phyloP scores from a whole-genome alignment of 2,113 vertebrate species.

The Ranitomeya imitator region DNA sequence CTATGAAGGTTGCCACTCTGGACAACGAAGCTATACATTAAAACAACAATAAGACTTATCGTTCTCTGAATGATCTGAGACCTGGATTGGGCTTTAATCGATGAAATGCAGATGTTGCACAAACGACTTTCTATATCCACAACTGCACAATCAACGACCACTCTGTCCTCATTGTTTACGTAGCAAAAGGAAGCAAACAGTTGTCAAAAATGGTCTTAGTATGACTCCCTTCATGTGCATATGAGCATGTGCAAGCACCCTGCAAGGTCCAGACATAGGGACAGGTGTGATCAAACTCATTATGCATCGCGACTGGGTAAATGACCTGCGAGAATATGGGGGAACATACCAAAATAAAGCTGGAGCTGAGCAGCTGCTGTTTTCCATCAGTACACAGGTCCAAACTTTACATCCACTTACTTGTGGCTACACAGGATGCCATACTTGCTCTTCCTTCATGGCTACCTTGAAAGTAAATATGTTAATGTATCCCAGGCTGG shows the following conservation, averaged over 20 bases:
- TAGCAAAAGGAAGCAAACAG: no score
- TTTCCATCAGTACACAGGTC: not conserved
- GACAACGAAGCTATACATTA: no score
- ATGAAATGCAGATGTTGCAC: not conserved
- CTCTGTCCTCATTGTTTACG: no score
- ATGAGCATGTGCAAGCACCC: not conserved
- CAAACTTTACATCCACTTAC: not conserved
- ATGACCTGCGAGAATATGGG: not conserved
- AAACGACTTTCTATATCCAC: not conserved
- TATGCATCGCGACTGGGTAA: not conserved
- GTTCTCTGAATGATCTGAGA: not conserved
- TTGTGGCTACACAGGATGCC: not conserved
- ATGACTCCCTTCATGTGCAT: not conserved
- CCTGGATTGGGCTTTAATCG: not conserved
- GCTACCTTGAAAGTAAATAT: conserved; percentile 50
- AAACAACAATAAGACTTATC: no score
- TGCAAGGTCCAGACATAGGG: not conserved
- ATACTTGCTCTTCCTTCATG: not conserved
- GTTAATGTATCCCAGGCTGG: conserved; percentile 41
- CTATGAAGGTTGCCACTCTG: not conserved
- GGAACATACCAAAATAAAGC: not conserved
- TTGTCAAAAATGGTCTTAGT: no score
- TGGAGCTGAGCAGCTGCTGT: not conserved
- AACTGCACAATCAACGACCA: no score
- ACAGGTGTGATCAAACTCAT: not conserved